Conservation (phyloP, 2,888 invertebrate genomes). For the Ormyrus labotus region DNA sequence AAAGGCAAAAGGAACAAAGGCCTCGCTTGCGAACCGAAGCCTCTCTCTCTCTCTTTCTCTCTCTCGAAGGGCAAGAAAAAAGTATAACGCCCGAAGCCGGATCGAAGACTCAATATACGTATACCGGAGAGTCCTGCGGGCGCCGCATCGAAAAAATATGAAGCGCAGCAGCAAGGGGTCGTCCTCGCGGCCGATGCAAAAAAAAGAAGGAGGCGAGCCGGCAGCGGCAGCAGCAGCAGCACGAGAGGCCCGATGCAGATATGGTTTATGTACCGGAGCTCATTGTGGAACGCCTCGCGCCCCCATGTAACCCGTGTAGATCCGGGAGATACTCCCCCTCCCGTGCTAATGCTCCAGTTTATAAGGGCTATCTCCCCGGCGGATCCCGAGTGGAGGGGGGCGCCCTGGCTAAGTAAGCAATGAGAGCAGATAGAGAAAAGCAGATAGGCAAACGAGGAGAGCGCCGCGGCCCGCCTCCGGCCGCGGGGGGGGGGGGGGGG, state of each 20-base stretch:
- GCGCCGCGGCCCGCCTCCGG: neutral
- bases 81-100: constrained; percentile 22
- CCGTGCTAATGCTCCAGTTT: constrained; percentile 74
- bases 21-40: neutral
- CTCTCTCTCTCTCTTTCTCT: too few relatives aligned
- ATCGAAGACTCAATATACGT: constrained; percentile 55
- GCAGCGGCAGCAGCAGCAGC: neutral
- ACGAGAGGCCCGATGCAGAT: constrained; percentile 65
- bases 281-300: constrained; percentile 68
- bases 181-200: constrained; percentile 19
- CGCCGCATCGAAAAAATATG: constrained; percentile 38
- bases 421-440: constrained; percentile 50
- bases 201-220: neutral
- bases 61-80: constrained; percentile 15
- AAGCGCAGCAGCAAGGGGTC: constrained; percentile 38
- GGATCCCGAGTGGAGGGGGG: constrained; percentile 61
- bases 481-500: neutral
- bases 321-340: constrained; percentile 65
- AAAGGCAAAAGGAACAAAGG: constrained; percentile 9
- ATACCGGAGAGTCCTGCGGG: constrained; percentile 7
- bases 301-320: constrained; percentile 65
- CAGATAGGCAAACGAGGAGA: constrained; percentile 51
- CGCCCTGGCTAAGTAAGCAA: constrained; percentile 36
- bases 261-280: constrained; percentile 73
- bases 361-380: constrained; percentile 67